These are phyloP conservation scores for Ricordea florida DNA, from an alignment of 92 coral and sea anemone genomes.

Conservation along the genomic window DNA sequence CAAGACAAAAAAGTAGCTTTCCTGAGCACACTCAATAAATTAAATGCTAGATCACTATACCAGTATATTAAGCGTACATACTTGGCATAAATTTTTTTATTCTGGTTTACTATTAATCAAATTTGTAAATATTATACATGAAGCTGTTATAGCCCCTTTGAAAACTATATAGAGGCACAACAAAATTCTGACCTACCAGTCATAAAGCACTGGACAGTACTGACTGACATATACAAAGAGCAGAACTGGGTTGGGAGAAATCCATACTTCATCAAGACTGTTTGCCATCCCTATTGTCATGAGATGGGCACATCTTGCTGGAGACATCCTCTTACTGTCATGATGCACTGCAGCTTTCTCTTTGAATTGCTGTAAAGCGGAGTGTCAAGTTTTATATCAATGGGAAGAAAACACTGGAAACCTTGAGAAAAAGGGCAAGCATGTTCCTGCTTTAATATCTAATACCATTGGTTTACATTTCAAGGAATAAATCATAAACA, in stretches of 20 bases:
- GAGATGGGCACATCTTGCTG: constrained; percentile 74
- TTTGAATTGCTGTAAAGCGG: constrained; percentile 12
- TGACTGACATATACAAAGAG: constrained; percentile 70
- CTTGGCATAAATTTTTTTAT: too few relatives aligned
- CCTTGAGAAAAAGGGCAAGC: too few relatives aligned
- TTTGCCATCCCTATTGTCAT: constrained; percentile 77
- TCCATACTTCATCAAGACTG: constrained; percentile 92
- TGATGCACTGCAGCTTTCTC: constrained; percentile 29
- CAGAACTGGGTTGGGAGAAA: constrained; percentile 74
- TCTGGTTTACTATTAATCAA: too few relatives aligned
- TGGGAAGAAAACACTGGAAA: not conserved
- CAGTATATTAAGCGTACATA: too few relatives aligned
- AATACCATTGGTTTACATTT: too few relatives aligned
- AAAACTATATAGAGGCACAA: not conserved
- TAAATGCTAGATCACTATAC: too few relatives aligned
- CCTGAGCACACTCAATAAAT: too few relatives aligned
- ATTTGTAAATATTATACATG: too few relatives aligned
- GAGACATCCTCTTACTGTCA: constrained; percentile 70
- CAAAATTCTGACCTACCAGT: constrained; percentile 56
- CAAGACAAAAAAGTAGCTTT: too few relatives aligned
- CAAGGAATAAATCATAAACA: too few relatives aligned
- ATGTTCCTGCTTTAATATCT: too few relatives aligned
- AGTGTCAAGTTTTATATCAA: not conserved
- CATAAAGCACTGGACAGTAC: constrained; percentile 71
- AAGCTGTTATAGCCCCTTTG: too few relatives aligned